Evolutionary conservation across 1,140 invertebrate species (phyloP).

Genomic region (Diachasmimorpha longicaudata): DNA sequence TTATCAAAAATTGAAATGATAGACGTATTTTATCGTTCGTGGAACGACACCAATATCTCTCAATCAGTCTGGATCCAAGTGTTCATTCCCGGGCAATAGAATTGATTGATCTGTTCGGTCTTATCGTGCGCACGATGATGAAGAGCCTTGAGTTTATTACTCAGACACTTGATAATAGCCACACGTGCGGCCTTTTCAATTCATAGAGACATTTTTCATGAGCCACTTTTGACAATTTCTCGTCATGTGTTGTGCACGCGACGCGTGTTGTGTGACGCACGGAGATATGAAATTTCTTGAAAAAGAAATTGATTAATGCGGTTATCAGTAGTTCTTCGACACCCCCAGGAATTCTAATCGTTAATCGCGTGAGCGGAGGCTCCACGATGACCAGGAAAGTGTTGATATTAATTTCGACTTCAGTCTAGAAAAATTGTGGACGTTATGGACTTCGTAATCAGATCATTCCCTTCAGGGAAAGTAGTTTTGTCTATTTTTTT

Average conservation of each 20-base stretch:
- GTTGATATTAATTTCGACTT: background rate
- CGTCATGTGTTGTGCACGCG: background rate
- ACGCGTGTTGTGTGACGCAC: background rate
- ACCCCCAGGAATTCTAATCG: background rate
- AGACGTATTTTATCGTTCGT: background rate
- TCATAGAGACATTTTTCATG: background rate
- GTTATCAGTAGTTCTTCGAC: background rate
- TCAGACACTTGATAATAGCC: background rate
- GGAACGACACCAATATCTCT: background rate
- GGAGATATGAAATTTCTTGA: background rate
- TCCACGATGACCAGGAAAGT: background rate
- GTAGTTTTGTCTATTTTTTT: background rate
- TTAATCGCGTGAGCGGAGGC: background rate
- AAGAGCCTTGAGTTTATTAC: background rate
- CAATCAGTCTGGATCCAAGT: background rate
- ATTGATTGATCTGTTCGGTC: background rate
- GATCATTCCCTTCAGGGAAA: constrained; percentile 16
- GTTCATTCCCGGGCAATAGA: background rate
- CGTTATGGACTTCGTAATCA: too few relatives aligned
- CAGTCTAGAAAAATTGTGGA: too few relatives aligned
- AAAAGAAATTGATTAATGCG: background rate
- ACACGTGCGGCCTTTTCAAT: background rate
- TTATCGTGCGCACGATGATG: background rate
- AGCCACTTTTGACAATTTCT: background rate
- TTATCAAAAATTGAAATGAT: background rate